Base-by-base conservation (phyloP, 2,113 vertebrate species). In the Hyla sarda region DNA sequence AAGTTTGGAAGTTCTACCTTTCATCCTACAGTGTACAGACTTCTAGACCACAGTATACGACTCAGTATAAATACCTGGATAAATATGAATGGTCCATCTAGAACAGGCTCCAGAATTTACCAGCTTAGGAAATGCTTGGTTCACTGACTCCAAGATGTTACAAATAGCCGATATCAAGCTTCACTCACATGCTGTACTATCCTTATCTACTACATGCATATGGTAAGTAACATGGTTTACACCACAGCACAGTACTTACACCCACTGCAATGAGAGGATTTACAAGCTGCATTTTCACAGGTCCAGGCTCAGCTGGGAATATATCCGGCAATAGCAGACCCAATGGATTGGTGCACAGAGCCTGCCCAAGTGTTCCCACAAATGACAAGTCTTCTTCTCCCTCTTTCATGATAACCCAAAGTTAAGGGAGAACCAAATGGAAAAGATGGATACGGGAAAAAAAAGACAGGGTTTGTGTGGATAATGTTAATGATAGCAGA, bases 351-450 rank as follows among this genome's bases (percentile, higher is more conserved):
- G 56, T 77, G 74, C 58, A 77, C 58, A 85, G 25, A 32, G 83
- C 73, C 74, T 67, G 74, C 23, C 83, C 84, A 41, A 85, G 60
- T 78, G 48, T 75, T 76, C 60, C 75, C 47, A 79, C 75, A 79
- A 85, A 85, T 13, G 84, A 48, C 32, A 85, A 30, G 8, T 85
- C 84, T 56, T 89, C 88, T 79, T 88, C 88, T 88, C 88, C 90
- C 83, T 90, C 88, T 11, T 58, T 0, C 89, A 87, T 25, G 71
- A 84, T 79, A 34, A 56, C 75, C 21, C 54, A 17, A 0, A 19
- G 87, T 67, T 82, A 88, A 87, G 89, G 87, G 89, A 41, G 4
- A 56, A 71, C 3, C 28, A 69, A 41, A 78, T 25, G 16, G 2
- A 77, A 50, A 48, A 32, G 60, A 45, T 82, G 48, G 84, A 92